These are phyloP conservation scores for Trachymyrmex septentrionalis DNA, from an alignment of 1,140 invertebrate genomes.

Conservation along the genomic window DNA sequence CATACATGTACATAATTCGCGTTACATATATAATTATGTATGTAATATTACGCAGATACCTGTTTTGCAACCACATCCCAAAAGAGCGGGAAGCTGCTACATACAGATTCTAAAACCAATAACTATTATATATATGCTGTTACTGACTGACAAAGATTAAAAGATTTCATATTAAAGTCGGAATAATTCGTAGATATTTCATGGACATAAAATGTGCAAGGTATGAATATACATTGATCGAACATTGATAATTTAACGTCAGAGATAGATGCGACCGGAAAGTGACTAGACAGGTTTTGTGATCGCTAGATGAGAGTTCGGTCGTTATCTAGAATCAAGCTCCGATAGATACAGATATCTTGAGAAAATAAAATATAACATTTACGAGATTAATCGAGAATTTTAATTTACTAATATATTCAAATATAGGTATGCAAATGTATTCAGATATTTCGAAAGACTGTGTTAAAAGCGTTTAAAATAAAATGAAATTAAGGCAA, in stretches of 20 bases:
- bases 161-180: constrained; percentile 14
- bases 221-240: background rate
- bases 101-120: background rate
- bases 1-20: background rate
- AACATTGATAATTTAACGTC: constrained; percentile 15
- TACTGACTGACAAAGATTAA: background rate
- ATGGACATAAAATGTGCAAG: background rate
- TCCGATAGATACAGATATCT: background rate
- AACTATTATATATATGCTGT: background rate
- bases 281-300: constrained; percentile 37
- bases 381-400: background rate
- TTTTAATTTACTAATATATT: background rate
- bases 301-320: background rate
- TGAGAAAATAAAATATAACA: constrained; percentile 22
- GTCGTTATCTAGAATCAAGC: constrained; percentile 36
- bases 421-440: no score
- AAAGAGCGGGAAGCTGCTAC: background rate
- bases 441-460: background rate
- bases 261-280: constrained; percentile 23
- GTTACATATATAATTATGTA: constrained; percentile 31
- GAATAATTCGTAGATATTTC: background rate
- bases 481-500: background rate
- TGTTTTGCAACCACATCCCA: background rate
- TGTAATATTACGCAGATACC: background rate
- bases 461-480: background rate